phyloP scores from a whole-genome alignment of 2,113 vertebrate genomes.

The Neolamprologus falcicula region DNA sequence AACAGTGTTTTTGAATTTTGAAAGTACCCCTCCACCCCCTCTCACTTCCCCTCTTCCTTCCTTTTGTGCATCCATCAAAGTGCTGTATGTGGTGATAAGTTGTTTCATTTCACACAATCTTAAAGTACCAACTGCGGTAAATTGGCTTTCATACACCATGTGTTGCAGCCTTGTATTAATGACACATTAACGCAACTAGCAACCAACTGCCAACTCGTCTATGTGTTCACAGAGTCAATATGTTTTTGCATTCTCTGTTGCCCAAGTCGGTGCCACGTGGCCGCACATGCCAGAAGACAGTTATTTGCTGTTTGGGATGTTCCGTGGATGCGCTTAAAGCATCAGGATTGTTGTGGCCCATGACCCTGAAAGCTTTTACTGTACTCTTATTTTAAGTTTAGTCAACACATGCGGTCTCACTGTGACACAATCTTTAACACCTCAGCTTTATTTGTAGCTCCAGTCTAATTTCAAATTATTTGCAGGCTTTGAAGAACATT shows the following conservation, averaged over 20 bases:
- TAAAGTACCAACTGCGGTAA: neutral
- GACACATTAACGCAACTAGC: neutral
- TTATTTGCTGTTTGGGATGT: neutral
- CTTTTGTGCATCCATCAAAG: constrained; percentile 6
- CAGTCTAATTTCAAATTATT: neutral
- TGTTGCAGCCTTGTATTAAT: neutral
- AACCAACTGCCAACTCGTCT: neutral
- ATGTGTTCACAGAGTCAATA: neutral
- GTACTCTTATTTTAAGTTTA: neutral
- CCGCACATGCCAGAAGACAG: neutral
- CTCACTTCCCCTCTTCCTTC: neutral
- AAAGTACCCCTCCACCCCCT: neutral
- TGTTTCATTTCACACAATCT: neutral
- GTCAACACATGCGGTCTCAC: neutral
- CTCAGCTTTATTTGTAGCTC: neutral
- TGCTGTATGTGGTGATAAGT: neutral
- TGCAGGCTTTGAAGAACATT: neutral
- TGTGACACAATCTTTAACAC: neutral
- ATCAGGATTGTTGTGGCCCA: neutral
- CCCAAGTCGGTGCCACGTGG: neutral
- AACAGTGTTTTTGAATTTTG: constrained; percentile 40
- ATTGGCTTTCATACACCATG: neutral
- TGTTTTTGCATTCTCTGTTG: neutral
- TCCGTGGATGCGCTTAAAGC: neutral
- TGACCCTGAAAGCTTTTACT: neutral